A percentile compares a stretch with the other conserved stretches of the same genome.
phyloP scores from a whole-genome alignment of 2,888 invertebrate species.

The Cephus rjabovi region DNA sequence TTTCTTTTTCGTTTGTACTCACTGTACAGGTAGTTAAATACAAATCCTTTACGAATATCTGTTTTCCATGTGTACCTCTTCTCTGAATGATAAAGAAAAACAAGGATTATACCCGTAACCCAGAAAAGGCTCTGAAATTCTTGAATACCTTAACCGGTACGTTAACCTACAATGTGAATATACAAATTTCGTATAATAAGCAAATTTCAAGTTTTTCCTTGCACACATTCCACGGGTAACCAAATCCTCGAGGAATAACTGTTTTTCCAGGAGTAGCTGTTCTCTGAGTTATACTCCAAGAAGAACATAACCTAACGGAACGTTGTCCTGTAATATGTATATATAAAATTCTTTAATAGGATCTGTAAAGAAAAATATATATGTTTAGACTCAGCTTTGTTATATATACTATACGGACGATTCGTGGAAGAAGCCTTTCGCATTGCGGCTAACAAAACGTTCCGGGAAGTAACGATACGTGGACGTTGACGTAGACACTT shows the following conservation, averaged over 20 bases:
- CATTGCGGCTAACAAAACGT: background rate
- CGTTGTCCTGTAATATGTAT: background rate
- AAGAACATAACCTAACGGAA: background rate
- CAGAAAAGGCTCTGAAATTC: background rate
- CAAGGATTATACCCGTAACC: background rate
- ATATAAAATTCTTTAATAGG: background rate
- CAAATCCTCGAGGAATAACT: background rate
- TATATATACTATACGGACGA: background rate
- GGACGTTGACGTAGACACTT: background rate
- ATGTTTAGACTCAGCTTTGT: background rate
- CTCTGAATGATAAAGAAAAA: background rate
- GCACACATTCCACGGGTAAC: background rate
- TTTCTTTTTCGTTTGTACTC: background rate
- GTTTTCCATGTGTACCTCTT: background rate
- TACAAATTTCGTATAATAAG: background rate
- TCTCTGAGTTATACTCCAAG: background rate
- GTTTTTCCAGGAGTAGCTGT: background rate
- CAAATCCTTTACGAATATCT: background rate
- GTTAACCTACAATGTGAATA: background rate
- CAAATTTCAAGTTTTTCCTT: background rate
- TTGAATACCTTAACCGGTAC: background rate
- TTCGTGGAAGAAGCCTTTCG: background rate
- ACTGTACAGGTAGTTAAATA: background rate
- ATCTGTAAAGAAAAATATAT: background rate
- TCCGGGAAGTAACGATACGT: background rate